Conservation (phyloP, 2,113 vertebrate species). For the Pachypanchax playfairii region DNA sequence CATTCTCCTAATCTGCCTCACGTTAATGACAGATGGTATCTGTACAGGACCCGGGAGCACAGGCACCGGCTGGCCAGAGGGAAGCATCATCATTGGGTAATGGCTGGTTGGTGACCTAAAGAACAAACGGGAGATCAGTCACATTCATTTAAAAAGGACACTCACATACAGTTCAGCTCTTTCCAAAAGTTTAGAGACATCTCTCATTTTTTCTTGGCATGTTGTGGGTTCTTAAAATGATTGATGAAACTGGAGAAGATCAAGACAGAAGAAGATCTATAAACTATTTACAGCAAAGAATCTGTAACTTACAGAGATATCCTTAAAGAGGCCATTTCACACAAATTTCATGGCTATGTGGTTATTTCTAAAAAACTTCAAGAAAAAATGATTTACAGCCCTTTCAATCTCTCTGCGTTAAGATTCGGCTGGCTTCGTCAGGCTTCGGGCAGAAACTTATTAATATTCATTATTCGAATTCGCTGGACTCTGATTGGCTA, state of each 20-base stretch:
- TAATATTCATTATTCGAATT: too few relatives aligned
- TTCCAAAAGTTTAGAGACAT: not conserved
- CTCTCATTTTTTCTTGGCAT: not conserved
- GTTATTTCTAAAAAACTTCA: too few relatives aligned
- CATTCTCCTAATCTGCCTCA: conserved; percentile 69
- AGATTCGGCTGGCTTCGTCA: too few relatives aligned
- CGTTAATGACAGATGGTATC: conserved; percentile 97
- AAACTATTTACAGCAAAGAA: not conserved
- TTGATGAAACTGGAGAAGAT: not conserved
- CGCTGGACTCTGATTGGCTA: too few relatives aligned
- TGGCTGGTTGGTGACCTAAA: conserved; percentile 89
- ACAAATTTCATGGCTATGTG: too few relatives aligned
- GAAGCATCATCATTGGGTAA: conserved; percentile 93
- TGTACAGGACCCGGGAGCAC: conserved; percentile 92
- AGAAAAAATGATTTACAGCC: too few relatives aligned
- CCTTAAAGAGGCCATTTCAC: too few relatives aligned
- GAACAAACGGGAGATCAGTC: not conserved
- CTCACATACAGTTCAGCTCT: not conserved
- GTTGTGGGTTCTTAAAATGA: not conserved
- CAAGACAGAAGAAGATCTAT: not conserved
- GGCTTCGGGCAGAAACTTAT: too few relatives aligned
- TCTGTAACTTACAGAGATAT: not conserved
- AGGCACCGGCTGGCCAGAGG: conserved; percentile 91
- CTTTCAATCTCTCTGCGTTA: too few relatives aligned
- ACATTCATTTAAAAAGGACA: not conserved